These are phyloP conservation scores for Eurystomus glaucurus DNA, from an alignment of 2,797 vertebrate genomes.

Conservation along the genomic window DNA sequence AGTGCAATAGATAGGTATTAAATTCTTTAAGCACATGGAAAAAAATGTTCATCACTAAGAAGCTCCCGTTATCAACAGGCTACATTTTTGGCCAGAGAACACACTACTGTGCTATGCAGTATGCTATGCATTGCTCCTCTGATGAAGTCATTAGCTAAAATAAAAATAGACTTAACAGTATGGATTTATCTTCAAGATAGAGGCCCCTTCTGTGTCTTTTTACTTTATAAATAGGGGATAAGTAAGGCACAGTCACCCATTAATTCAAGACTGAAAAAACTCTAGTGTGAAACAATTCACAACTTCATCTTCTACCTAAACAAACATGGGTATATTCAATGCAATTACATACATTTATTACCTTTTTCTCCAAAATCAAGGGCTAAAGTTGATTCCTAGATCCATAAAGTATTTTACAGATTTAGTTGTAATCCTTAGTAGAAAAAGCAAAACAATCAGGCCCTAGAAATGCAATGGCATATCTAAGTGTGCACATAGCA, in stretches of 20 bases:
- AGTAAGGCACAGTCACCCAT: background rate
- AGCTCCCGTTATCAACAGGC: background rate
- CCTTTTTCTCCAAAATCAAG: background rate
- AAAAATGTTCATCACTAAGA: background rate
- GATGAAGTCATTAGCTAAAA: background rate
- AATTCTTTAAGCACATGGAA: background rate
- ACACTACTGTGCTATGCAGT: background rate
- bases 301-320: background rate
- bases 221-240: background rate
- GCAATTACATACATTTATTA: background rate
- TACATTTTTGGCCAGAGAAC: background rate
- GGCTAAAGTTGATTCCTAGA: background rate
- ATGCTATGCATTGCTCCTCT: background rate
- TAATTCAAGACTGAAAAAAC: background rate
- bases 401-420: background rate
- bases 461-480: background rate
- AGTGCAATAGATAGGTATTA: fast-evolving
- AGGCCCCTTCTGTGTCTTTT: background rate
- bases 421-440: background rate
- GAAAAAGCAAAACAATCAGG: background rate
- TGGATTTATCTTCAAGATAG: background rate
- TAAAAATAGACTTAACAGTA: background rate
- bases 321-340: background rate
- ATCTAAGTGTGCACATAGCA: background rate
- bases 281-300: background rate